Conservation (phyloP, 2,113 vertebrate genomes). For the Vulpes ferrilata region DNA sequence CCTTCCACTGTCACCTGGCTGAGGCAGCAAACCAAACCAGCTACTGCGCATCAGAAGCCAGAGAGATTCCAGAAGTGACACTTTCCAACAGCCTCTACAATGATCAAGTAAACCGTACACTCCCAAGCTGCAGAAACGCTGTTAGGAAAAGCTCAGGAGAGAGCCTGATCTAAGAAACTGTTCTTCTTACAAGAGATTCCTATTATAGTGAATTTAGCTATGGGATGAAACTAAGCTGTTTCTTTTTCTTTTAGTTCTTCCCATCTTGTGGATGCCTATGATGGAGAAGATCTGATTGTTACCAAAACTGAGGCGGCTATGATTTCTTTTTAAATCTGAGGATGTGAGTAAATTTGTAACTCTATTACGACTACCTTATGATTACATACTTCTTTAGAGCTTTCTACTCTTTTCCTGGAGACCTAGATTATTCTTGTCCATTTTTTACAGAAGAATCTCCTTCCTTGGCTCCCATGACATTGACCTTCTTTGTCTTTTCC, state of each 20-base stretch:
- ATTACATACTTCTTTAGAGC: not conserved
- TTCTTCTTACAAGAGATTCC: not conserved
- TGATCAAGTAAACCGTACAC: not conserved
- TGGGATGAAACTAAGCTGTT: not conserved
- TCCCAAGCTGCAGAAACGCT: not conserved
- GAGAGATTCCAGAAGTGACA: not conserved
- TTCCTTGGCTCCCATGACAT: not conserved
- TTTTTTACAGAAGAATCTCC: constrained; percentile 7
- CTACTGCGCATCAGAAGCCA: not conserved
- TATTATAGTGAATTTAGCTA: not conserved
- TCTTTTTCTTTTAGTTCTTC: not conserved
- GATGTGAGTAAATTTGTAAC: not conserved
- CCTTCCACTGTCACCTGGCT: not conserved
- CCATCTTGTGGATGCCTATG: not conserved
- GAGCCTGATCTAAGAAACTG: not conserved
- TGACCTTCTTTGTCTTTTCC: not conserved
- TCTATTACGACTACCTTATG: not conserved
- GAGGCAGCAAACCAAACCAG: not conserved
- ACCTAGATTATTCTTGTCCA: not conserved
- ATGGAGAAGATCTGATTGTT: not conserved
- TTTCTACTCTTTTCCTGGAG: constrained; percentile 22
- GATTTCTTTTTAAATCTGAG: not conserved
- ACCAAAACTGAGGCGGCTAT: not conserved
- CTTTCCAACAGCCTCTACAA: not conserved
- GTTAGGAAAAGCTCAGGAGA: not conserved